Evolutionary conservation across 2,113 vertebrate species (phyloP).

Genomic region (Atherinomorus stipes): DNA sequence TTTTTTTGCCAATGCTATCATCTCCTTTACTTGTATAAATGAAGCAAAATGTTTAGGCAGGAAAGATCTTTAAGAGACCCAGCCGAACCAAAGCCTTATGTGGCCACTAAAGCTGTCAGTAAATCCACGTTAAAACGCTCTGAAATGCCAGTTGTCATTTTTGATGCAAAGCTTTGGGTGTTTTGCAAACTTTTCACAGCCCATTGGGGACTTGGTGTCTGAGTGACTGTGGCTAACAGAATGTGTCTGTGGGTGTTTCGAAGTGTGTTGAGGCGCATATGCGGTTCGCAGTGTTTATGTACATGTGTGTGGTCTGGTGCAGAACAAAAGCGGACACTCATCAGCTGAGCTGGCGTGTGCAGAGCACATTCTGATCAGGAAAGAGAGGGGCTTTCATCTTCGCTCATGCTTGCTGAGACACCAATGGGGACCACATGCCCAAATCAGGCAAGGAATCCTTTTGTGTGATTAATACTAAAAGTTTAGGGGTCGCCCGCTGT

Average conservation of each 20-base stretch:
- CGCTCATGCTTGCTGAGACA: constrained; percentile 43
- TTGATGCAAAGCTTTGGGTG: constrained; percentile 30
- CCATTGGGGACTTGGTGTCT: constrained; percentile 49
- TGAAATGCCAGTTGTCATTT: constrained; percentile 31
- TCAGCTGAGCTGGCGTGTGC: constrained; percentile 56
- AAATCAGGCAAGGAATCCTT: constrained; percentile 63
- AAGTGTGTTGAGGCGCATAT: constrained; percentile 52
- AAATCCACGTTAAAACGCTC: constrained; percentile 28
- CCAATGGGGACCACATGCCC: constrained; percentile 64
- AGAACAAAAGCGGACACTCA: constrained; percentile 68
- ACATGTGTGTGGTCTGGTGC: constrained; percentile 65
- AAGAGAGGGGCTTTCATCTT: constrained; percentile 66
- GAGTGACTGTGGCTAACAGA: constrained; percentile 57
- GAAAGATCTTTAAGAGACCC: constrained; percentile 33
- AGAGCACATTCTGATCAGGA: constrained; percentile 43
- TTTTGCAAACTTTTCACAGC: constrained; percentile 57
- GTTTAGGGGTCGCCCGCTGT: constrained; percentile 64
- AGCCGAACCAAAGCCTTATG: constrained; percentile 18
- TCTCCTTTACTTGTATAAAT: constrained; percentile 11
- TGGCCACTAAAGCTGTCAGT: constrained; percentile 35
- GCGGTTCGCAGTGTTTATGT: constrained; percentile 58
- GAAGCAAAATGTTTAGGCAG: constrained; percentile 10
- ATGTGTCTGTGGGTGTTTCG: constrained; percentile 65
- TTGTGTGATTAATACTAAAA: constrained; percentile 70
- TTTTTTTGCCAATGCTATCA: constrained; percentile 3